Conservation (phyloP, 2,888 invertebrate genomes). For the Drosophila atripex region DNA sequence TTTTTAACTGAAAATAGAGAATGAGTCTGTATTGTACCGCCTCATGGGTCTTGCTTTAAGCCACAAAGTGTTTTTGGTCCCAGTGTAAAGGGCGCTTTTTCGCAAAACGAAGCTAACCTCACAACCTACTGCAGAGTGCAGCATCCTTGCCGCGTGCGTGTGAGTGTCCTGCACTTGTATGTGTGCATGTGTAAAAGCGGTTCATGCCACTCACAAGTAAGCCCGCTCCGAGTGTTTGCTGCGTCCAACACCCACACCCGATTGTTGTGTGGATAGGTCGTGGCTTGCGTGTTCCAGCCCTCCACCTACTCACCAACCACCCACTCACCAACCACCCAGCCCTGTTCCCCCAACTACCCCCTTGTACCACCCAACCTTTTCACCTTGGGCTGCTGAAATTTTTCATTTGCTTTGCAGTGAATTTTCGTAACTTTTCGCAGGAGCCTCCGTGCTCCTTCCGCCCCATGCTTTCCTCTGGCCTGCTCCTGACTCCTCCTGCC, state of each 20-base stretch:
- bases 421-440: slow-evolving; percentile 70
- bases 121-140: slow-evolving; percentile 67
- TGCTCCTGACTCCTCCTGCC: slow-evolving; percentile 13
- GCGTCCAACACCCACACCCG: slow-evolving; percentile 63
- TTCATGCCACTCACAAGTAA: slow-evolving; percentile 72
- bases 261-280: slow-evolving; percentile 80
- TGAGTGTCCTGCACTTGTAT: slow-evolving; percentile 27
- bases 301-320: background rate
- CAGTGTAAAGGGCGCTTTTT: slow-evolving; percentile 45
- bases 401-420: slow-evolving; percentile 71
- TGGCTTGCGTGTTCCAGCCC: slow-evolving; percentile 54
- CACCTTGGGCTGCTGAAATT: slow-evolving; percentile 58
- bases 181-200: slow-evolving; percentile 72
- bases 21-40: too few relatives aligned
- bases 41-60: too few relatives aligned
- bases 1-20: too few relatives aligned
- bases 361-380: slow-evolving; percentile 1
- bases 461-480: background rate
- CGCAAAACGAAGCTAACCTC: slow-evolving; percentile 72
- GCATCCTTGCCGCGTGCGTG: slow-evolving; percentile 23
- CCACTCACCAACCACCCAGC: background rate
- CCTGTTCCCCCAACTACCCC: slow-evolving; percentile 13
- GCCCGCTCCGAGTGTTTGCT: slow-evolving; percentile 55
- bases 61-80: background rate
- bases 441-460: slow-evolving; percentile 16